Base-by-base conservation (phyloP, 2,888 invertebrate species). In the Amorpha juglandis region DNA sequence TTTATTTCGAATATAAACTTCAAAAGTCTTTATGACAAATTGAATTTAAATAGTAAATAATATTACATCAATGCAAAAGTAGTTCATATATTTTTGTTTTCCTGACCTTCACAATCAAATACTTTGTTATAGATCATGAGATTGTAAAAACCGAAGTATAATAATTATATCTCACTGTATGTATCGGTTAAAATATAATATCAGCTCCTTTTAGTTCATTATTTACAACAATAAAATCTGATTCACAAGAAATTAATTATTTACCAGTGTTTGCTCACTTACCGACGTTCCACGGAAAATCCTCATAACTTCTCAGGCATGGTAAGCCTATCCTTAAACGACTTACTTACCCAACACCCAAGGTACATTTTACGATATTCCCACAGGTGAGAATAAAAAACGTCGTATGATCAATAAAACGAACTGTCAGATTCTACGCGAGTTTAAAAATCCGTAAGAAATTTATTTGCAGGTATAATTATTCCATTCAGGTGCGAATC, bases 381-480 rank as follows among this genome's bases (percentile, higher is more conserved):
- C 58, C 58, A 12, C 42, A 42, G 38, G 58, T 12, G 11, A 38
- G 19, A 19, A 42, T 63, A 58, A 58, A 58, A 58, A 62, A 64
- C 63, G 16, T 52, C n/a, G 42, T 42, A 58, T 42, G 58, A 58
- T 58, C 58, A 58, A 58, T 58, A 58, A 58, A 58, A 58, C 72
- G 76, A 78, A 79, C 77, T 74, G 74, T 79, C 81, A 82, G 79
- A 78, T 81, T n/a, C n/a, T n/a, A n/a, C n/a, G 80, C 74, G 74
- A 77, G 74, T 71, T 74, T 79, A 79, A 81, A 79, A 81, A 79
- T 80, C 73, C 74, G 76, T 80, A 79, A 76, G 77, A 82, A 78
- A 58, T 79, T 81, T 89, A 88, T 88, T 89, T 86, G 86, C 88
- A 83, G 87, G 74, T 77, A 77, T 79, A 83, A 80, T 81, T 78